Conservation (phyloP, 2,888 invertebrate species). For the Axea sp. region DNA sequence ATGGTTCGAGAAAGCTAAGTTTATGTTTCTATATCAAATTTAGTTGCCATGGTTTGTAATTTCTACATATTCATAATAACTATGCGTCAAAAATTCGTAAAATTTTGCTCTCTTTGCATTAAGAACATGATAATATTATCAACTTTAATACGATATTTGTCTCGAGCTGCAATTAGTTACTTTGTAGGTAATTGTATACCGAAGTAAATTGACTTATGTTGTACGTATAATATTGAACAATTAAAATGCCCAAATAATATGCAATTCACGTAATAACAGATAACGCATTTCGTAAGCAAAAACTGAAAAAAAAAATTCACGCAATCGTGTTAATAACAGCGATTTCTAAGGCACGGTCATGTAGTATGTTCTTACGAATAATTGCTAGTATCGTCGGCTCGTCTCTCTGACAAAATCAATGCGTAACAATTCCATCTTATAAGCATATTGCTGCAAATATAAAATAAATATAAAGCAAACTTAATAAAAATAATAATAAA, state of each 20-base stretch:
- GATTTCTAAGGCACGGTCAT: constrained; percentile 67
- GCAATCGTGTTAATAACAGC: constrained; percentile 19
- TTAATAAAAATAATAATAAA: no score
- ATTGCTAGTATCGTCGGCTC: constrained; percentile 29
- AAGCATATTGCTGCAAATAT: no score
- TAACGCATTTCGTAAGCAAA: constrained; percentile 25
- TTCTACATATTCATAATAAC: constrained; percentile 11
- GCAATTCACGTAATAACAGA: not conserved
- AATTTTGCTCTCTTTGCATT: constrained; percentile 2
- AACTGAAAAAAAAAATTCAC: constrained; percentile 20
- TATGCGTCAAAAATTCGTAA: constrained; percentile 10
- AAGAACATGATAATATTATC: constrained; percentile 13
- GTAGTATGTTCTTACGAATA: constrained; percentile 48
- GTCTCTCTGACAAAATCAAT: constrained; percentile 34
- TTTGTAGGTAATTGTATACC: constrained; percentile 15
- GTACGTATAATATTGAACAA: not conserved
- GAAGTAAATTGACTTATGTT: constrained; percentile 27
- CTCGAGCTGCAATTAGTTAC: constrained; percentile 27
- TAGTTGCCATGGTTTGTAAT: not conserved
- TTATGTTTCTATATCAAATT: constrained; percentile 1
- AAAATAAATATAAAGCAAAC: no score
- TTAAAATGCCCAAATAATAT: constrained; percentile 30
- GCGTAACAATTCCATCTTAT: not conserved
- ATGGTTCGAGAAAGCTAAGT: constrained; percentile 17
- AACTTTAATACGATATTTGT: constrained; percentile 24